Evolutionary conservation across 2,113 vertebrate species (phyloP).

Genomic region (Tachysurus fulvidraco): DNA sequence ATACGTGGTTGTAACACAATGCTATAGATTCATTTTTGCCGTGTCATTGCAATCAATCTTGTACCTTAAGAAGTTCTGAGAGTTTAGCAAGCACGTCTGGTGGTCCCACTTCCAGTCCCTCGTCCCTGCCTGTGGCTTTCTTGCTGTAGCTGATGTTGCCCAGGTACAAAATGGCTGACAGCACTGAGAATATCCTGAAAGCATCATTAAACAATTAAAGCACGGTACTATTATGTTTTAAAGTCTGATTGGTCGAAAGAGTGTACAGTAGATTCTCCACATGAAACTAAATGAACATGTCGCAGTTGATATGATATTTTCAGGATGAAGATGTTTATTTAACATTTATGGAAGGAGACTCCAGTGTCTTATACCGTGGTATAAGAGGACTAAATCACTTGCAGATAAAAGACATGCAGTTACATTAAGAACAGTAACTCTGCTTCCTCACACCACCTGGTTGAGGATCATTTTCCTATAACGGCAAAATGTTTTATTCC

Average conservation of each 20-base stretch:
- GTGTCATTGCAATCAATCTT: background rate
- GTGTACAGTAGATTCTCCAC: background rate
- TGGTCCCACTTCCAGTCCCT: slow-evolving; percentile 92
- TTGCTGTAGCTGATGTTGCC: slow-evolving; percentile 91
- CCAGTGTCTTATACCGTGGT: background rate
- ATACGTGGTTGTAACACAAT: background rate
- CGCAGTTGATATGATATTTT: background rate
- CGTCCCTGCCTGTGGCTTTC: slow-evolving; percentile 89
- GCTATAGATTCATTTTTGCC: background rate
- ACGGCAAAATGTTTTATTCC: background rate
- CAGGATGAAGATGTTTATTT: background rate
- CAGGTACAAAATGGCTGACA: slow-evolving; percentile 95
- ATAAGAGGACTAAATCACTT: background rate
- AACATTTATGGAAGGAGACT: slow-evolving; percentile 1
- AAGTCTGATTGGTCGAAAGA: background rate
- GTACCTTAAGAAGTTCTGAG: slow-evolving; percentile 90
- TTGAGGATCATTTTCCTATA: background rate
- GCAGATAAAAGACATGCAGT: background rate
- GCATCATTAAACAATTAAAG: background rate
- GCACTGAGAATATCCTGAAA: slow-evolving; percentile 90
- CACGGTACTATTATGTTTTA: background rate
- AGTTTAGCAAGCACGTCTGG: slow-evolving; percentile 89
- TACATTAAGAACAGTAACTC: background rate
- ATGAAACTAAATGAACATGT: background rate
- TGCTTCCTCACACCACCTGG: background rate